Evolutionary conservation across 2,113 vertebrate genomes (phyloP), one percentile per base, ranked within the genome.

Genomic region (Camelus bactrianus): DNA sequence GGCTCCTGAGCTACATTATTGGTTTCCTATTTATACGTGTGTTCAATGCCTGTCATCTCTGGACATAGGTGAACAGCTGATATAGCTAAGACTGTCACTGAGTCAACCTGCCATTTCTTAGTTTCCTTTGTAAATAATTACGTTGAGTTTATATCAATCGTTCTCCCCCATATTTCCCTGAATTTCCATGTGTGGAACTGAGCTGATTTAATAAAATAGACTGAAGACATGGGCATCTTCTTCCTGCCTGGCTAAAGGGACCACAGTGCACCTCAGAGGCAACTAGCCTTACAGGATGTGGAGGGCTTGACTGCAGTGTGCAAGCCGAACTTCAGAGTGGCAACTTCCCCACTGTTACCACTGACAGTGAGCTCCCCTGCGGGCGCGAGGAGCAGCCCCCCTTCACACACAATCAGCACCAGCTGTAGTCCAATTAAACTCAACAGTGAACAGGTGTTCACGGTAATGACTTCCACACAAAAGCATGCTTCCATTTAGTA

Each of bases 381-480:
- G 8, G 0, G 97, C 0, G 26, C 54, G 95, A 92, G 95, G 86
- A 80, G n/a, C 75, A 54, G 89, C 95, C 95, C 96, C 97, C 96
- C 98, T 95, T 87, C 96, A 24, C 97, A 95, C 73, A 95, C 98
- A 97, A 98, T 98, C 98, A 98, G 97, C 64, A 20, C 98, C 98
- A 99, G 99, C 99, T 99, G 98, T 97, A 98, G 98, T 95, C 98
- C 98, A 99, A 98, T 99, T 98, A 98, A 98, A 98, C 97, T 98
- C 98, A 98, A 98, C 98, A 97, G 98, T 98, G 98, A 97, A 97
- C 99, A 99, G 99, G 99, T 99, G 98, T 98, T 98, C 97, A 0
- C 97, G 97, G 98, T 98, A 98, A 98, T 98, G 98, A 98, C 98
- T 98, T 98, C 98, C 98, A 98, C 98, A 98, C 98, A 98, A 98